Evolutionary conservation across 2,113 vertebrate species (phyloP).

Genomic region (Struthio camelus): DNA sequence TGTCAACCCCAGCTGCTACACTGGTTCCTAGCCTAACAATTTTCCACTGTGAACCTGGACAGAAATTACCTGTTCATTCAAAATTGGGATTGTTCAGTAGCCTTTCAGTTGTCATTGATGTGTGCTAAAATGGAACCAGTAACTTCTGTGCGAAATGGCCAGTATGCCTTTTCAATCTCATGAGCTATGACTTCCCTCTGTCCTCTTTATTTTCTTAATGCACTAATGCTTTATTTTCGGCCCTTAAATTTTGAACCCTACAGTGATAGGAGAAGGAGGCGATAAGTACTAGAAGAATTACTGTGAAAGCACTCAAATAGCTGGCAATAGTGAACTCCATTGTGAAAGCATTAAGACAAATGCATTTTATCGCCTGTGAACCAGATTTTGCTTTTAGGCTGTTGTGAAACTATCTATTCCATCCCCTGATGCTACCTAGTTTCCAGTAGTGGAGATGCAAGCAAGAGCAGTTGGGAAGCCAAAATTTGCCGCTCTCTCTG

Average conservation of each 20-base stretch:
- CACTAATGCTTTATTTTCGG: neutral
- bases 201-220: neutral
- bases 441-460: neutral
- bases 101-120: neutral
- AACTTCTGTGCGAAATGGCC: neutral
- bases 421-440: neutral
- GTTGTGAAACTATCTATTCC: neutral
- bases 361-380: slow-evolving; percentile 28
- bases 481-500: neutral
- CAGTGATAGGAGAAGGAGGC: neutral
- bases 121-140: neutral
- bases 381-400: neutral
- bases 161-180: neutral
- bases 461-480: neutral
- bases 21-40: neutral
- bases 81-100: neutral
- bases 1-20: neutral
- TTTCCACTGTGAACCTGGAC: neutral
- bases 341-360: slow-evolving; percentile 34
- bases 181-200: neutral
- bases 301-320: neutral
- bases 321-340: slow-evolving; percentile 15
- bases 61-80: neutral
- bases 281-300: slow-evolving; percentile 13
- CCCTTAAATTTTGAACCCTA: slow-evolving; percentile 24